A percentile compares a stretch with the other conserved stretches of the same genome.
Evolutionary conservation across 2,888 invertebrate species (phyloP).

Genomic region (Callosobruchus maculatus): DNA sequence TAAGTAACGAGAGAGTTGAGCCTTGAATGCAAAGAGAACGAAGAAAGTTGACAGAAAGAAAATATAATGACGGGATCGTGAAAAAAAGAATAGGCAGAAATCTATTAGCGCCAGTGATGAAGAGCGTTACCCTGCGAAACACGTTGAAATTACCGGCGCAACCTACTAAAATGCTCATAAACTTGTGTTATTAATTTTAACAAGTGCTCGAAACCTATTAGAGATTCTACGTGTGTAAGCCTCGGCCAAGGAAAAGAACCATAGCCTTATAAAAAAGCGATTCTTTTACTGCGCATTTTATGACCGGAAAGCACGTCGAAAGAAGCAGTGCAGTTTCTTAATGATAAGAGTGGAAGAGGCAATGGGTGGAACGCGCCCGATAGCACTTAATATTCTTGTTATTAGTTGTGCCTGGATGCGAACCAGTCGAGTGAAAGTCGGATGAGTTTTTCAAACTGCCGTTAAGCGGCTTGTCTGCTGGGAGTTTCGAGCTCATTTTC

Average conservation of each 20-base stretch:
- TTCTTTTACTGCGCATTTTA: not conserved
- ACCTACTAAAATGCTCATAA: no score
- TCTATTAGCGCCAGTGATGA: no score
- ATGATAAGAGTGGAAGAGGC: constrained; percentile 33
- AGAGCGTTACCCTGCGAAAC: no score
- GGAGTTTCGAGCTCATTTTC: not conserved
- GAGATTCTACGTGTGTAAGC: not conserved
- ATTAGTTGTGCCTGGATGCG: constrained; percentile 29
- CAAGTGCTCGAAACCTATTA: not conserved
- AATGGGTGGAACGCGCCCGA: constrained; percentile 40
- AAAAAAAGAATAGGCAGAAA: no score
- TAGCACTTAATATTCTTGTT: constrained; percentile 42
- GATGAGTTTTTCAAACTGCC: not conserved
- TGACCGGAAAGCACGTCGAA: not conserved
- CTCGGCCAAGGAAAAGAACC: not conserved
- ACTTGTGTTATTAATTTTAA: no score
- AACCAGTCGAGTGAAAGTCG: not conserved
- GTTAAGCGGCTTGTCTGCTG: not conserved
- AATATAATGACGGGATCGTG: no score
- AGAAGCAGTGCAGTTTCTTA: constrained; percentile 17
- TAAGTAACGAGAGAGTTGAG: no score
- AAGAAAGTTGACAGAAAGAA: no score
- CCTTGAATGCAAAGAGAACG: no score
- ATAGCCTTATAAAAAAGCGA: not conserved
- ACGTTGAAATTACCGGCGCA: no score